A percentile compares a stretch with the other conserved stretches of the same genome.
Conservation (phyloP, 2,113 vertebrate species). For the Heptranchias perlo region DNA sequence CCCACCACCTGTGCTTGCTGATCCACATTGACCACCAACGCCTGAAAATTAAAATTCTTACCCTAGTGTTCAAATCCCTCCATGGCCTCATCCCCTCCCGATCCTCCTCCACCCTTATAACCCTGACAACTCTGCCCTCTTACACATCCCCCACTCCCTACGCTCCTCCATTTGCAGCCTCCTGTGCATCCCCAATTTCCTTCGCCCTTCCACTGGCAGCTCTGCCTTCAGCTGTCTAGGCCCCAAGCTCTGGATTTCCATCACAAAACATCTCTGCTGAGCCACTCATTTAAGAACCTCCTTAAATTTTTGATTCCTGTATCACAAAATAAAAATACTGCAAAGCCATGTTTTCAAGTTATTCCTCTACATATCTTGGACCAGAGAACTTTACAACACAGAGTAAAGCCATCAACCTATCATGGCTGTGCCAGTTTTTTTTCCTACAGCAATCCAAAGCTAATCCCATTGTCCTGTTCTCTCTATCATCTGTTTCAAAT, state of each 20-base stretch:
- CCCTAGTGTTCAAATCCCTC: background rate
- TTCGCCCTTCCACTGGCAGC: background rate
- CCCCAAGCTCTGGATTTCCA: background rate
- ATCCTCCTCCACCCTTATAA: background rate
- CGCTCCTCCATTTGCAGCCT: background rate
- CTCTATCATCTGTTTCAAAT: background rate
- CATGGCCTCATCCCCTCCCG: background rate
- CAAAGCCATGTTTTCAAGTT: no score
- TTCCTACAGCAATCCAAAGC: background rate
- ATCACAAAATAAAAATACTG: no score
- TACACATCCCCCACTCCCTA: background rate
- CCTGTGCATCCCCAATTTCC: background rate
- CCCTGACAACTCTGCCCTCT: background rate
- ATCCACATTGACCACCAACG: background rate
- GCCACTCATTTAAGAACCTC: no score
- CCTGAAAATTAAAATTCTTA: background rate
- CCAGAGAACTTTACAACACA: no score
- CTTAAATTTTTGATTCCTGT: no score
- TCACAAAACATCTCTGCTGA: background rate
- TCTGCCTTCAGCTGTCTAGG: background rate
- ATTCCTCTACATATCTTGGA: no score
- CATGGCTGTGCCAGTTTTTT: no score
- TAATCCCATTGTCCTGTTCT: background rate
- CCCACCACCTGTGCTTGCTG: background rate
- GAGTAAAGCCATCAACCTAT: no score